phyloP scores from a whole-genome alignment of 1,140 invertebrate species.

The Aricia agestis region DNA sequence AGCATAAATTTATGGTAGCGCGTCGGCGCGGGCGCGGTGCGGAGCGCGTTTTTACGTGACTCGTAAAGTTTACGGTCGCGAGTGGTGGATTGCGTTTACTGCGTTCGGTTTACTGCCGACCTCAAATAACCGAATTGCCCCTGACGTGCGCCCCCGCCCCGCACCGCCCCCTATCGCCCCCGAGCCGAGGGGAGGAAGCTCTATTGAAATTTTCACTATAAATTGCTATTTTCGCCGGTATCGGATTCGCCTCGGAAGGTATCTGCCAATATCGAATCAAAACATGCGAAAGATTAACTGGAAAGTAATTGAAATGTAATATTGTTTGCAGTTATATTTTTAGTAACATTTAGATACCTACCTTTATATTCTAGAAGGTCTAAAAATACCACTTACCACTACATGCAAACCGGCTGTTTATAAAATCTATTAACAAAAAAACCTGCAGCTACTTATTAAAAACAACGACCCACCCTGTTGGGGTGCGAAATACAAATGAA shows the following conservation, averaged over 20 bases:
- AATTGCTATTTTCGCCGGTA: neutral
- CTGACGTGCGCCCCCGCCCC: conserved; percentile 35
- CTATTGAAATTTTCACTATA: conserved; percentile 13
- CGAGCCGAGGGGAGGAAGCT: conserved; percentile 11
- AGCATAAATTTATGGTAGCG: conserved; percentile 75
- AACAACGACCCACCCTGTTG: neutral
- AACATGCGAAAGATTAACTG: no score
- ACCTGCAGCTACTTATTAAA: neutral
- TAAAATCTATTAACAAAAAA: neutral
- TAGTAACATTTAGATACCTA: neutral
- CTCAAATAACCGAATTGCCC: conserved; percentile 71
- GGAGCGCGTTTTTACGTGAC: conserved; percentile 74
- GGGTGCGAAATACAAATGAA: neutral
- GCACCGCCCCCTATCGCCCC: conserved; percentile 24
- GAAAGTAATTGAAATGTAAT: no score
- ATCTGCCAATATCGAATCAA: neutral
- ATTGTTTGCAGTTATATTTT: neutral
- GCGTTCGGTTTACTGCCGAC: conserved; percentile 70
- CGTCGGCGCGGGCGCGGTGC: conserved; percentile 59
- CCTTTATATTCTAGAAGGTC: no score
- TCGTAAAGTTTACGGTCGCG: conserved; percentile 75
- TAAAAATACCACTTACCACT: neutral
- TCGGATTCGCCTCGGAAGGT: neutral
- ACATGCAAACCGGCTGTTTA: neutral
- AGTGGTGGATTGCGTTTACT: conserved; percentile 73